These are phyloP conservation scores for Abscondita cerata DNA, from an alignment of 2,888 invertebrate genomes.

Conservation along the genomic window DNA sequence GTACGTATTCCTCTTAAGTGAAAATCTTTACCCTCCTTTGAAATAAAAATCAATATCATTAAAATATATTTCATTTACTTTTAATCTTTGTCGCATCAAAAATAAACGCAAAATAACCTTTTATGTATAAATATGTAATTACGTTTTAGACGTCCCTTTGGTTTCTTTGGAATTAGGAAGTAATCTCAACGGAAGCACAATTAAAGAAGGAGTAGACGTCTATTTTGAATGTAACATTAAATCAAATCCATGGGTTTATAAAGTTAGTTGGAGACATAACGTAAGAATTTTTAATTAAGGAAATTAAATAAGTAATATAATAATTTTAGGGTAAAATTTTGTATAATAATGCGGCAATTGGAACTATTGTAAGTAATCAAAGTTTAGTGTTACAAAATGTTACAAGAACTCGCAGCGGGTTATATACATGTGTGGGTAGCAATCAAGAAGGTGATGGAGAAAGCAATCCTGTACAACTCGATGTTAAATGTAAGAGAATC, in stretches of 20 bases:
- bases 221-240: slow-evolving; percentile 91
- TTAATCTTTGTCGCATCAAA: no score
- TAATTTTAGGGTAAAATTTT: slow-evolving; percentile 73
- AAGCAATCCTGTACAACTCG: slow-evolving; percentile 83
- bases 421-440: slow-evolving; percentile 87
- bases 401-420: slow-evolving; percentile 75
- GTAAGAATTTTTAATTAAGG: slow-evolving; percentile 61
- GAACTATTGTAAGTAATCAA: slow-evolving; percentile 87
- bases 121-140: not conserved
- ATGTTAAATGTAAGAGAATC: slow-evolving; percentile 80
- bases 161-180: slow-evolving; percentile 84
- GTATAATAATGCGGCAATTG: slow-evolving; percentile 79
- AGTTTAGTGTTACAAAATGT: slow-evolving; percentile 87
- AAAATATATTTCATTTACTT: no score
- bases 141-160: slow-evolving; percentile 78
- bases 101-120: no score
- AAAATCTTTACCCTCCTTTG: no score
- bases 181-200: slow-evolving; percentile 77
- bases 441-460: slow-evolving; percentile 89
- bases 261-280: slow-evolving; percentile 79
- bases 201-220: slow-evolving; percentile 88
- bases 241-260: slow-evolving; percentile 84
- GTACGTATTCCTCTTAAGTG: no score
- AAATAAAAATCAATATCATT: no score
- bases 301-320: not conserved